Evolutionary conservation across 2,888 invertebrate genomes (phyloP), one percentile per base, ranked within the genome.

Genomic region (Bhutanitis thaidina): DNA sequence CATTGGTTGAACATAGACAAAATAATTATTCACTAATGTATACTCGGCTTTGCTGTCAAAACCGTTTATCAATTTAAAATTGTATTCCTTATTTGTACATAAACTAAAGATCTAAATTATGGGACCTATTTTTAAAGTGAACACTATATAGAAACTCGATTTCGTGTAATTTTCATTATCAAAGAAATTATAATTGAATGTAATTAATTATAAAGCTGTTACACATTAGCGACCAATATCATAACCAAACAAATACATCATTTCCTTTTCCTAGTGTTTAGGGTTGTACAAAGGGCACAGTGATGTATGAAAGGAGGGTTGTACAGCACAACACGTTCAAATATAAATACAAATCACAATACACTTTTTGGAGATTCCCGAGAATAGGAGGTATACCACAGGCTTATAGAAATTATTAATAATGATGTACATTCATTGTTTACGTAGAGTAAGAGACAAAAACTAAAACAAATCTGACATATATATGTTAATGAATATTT

Each of bases 1-100:
- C 82, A 80, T 89, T 89, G 79, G 77, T 86, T 85, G 69, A 64
- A 69, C 80, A 86, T 86, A 88, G 83, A 81, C 80, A 72, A 79
- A 59, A 60, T 58, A 67, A 12, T 60, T 56, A 57, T 41, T 39
- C 7, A 25, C 13, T 52, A 58, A 56, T 73, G 64, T 71, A 55
- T 49, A 14, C 51, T 12, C 13, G 52, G 41, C 58, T 71, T 68
- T 71, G 66, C 53, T 39, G 41, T 40, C 40, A 41, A 32, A 45
- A 25, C 20, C 10, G 35, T 36, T 39, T 9, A 8, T 14, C 5
- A 25, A 25, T 47, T 39, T 10, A 14, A 34, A 30, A 16, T 14
- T 46, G 2, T 38, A 20, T 16, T 9, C 4, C n/a, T 16, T 20
- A 25, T 27, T 3, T 15, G n/a, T 4, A 30, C 7, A 14, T 1